Conservation (phyloP, 2,888 invertebrate genomes). For the Drosophila borealis region DNA sequence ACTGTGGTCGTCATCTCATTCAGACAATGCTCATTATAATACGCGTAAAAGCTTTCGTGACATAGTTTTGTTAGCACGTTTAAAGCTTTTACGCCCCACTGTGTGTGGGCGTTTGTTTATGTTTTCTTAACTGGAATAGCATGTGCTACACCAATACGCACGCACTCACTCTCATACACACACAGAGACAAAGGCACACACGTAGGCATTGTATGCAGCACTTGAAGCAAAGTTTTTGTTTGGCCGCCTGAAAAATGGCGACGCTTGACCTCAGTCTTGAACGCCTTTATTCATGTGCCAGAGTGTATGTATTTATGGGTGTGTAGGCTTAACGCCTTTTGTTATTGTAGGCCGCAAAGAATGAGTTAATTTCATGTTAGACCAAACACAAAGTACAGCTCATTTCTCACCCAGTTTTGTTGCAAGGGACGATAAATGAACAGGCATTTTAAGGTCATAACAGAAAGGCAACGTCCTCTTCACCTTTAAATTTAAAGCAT, state of each 20-base stretch:
- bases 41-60: slow-evolving; percentile 69
- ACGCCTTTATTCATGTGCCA: slow-evolving; percentile 32
- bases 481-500: slow-evolving; percentile 32
- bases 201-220: slow-evolving; percentile 28
- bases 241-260: slow-evolving; percentile 72
- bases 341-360: slow-evolving; percentile 67
- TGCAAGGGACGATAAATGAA: slow-evolving; percentile 33
- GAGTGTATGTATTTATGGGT: slow-evolving; percentile 1
- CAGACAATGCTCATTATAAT: slow-evolving; percentile 53
- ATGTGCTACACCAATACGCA: slow-evolving; percentile 57
- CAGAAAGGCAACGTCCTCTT: slow-evolving; percentile 22
- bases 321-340: slow-evolving; percentile 36
- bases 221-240: slow-evolving; percentile 66
- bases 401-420: slow-evolving; percentile 61
- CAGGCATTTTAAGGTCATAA: slow-evolving; percentile 35
- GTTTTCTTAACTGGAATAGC: slow-evolving; percentile 63
- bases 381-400: slow-evolving; percentile 49
- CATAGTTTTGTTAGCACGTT: slow-evolving; percentile 59
- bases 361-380: slow-evolving; percentile 75
- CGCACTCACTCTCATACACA: slow-evolving; percentile 26
- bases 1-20: slow-evolving; percentile 16
- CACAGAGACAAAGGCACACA: slow-evolving; percentile 13
- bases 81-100: slow-evolving; percentile 69
- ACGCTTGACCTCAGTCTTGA: slow-evolving; percentile 70
- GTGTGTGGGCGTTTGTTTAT: slow-evolving; percentile 75